Percentiles rank a stretch among this genome's conserved stretches.
These are phyloP conservation scores for Tinea pellionella DNA, from an alignment of 2,888 invertebrate genomes.

Conservation along the genomic window DNA sequence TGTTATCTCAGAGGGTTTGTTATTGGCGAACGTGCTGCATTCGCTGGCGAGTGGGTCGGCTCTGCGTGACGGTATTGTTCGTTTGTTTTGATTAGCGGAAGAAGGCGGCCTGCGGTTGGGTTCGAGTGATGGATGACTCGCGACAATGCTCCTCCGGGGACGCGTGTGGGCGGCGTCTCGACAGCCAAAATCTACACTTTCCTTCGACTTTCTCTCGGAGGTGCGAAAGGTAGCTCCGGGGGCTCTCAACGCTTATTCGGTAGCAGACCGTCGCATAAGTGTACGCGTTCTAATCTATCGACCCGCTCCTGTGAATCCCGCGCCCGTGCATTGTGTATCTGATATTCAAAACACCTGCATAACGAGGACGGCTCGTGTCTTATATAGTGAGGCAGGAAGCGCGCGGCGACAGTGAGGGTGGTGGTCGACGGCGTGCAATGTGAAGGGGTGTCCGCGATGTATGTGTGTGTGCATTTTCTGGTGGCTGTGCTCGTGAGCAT, in stretches of 20 bases:
- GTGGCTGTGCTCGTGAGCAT: constrained; percentile 17
- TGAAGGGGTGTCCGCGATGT: constrained; percentile 4
- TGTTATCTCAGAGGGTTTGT: constrained; percentile 1
- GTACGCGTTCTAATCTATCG: constrained; percentile 57
- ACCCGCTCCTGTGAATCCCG: constrained; percentile 23
- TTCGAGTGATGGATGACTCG: constrained; percentile 57
- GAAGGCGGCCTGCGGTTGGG: constrained; percentile 30
- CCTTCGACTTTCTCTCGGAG: constrained; percentile 68
- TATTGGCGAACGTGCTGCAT: background rate
- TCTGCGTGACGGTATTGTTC: constrained; percentile 32
- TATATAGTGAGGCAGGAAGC: constrained; percentile 40
- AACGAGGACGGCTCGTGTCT: constrained; percentile 35
- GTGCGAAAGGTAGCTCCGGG: constrained; percentile 64
- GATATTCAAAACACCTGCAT: constrained; percentile 68
- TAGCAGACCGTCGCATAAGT: constrained; percentile 60
- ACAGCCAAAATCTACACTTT: constrained; percentile 68
- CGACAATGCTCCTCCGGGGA: constrained; percentile 59
- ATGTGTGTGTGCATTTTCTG: constrained; percentile 8
- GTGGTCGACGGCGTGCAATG: constrained; percentile 15
- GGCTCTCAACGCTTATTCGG: constrained; percentile 63
- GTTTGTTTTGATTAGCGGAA: constrained; percentile 43
- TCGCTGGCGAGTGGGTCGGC: constrained; percentile 9
- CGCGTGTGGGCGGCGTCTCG: constrained; percentile 60
- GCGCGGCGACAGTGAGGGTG: constrained; percentile 2
- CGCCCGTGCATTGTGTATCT: constrained; percentile 41